Percentiles rank a stretch among this genome's conserved stretches.
Conservation (phyloP, 1,140 invertebrate genomes). For the Augochlora pura region DNA sequence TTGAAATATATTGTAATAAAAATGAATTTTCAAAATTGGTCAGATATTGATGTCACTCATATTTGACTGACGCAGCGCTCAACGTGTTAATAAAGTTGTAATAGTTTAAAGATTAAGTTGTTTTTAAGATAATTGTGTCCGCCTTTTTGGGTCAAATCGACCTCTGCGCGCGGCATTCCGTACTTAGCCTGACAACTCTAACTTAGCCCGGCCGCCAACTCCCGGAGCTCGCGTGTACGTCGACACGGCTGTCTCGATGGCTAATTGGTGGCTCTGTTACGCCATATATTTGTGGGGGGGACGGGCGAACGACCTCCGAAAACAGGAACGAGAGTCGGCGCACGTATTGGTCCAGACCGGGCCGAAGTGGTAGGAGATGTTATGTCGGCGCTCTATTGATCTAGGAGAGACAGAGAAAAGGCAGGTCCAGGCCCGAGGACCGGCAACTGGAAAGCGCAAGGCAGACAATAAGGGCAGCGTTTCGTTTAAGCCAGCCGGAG, state of each 20-base stretch:
- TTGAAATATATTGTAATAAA: too few species aligned
- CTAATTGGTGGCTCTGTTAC: slow-evolving; percentile 66
- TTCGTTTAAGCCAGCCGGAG: slow-evolving; percentile 59
- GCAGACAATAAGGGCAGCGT: slow-evolving; percentile 36
- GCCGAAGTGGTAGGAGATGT: slow-evolving; percentile 59
- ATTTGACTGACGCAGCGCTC: too few species aligned
- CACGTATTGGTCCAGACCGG: slow-evolving; percentile 42
- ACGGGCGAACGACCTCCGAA: slow-evolving; percentile 56
- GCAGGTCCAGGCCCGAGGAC: neutral
- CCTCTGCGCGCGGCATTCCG: neutral
- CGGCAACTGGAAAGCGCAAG: neutral
- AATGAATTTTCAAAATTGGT: too few species aligned
- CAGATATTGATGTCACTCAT: too few species aligned
- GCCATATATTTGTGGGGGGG: slow-evolving; percentile 60
- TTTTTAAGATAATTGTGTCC: too few species aligned
- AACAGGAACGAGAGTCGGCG: slow-evolving; percentile 48
- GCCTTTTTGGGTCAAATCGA: too few species aligned
- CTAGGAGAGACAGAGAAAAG: slow-evolving; percentile 33
- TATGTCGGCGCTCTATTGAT: slow-evolving; percentile 63
- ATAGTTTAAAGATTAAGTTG: too few species aligned
- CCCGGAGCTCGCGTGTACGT: slow-evolving; percentile 13
- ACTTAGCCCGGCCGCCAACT: slow-evolving; percentile 28
- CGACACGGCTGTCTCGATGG: slow-evolving; percentile 60
- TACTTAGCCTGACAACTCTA: slow-evolving; percentile 48
- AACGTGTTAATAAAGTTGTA: too few species aligned